Evolutionary conservation across 2,888 invertebrate genomes (phyloP).

Genomic region (Auanema freiburgensis): DNA sequence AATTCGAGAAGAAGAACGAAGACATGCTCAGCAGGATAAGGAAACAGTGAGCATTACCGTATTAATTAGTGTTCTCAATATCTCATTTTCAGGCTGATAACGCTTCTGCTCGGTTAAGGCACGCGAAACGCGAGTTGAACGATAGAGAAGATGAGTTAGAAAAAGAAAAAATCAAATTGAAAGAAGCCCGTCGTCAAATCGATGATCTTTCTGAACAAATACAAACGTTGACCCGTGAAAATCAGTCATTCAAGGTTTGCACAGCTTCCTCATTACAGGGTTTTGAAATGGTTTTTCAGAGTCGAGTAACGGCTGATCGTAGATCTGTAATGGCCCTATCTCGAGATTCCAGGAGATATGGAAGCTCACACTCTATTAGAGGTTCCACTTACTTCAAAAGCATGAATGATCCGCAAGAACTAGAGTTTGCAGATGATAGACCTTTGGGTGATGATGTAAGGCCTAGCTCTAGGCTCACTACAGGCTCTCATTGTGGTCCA

Average conservation of each 20-base stretch:
- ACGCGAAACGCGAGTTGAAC: constrained; percentile 18
- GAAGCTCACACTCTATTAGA: constrained; percentile 16
- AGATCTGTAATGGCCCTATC: constrained; percentile 7
- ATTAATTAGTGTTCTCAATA: background rate
- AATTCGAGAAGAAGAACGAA: constrained; percentile 17
- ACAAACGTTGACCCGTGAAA: constrained; percentile 20
- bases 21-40: constrained; percentile 19
- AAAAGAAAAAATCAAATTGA: constrained; percentile 14
- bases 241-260: constrained; percentile 25
- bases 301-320: constrained; percentile 11
- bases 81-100: constrained; percentile 9
- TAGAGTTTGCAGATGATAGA: too few species aligned
- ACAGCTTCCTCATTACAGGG: background rate
- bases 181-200: constrained; percentile 15
- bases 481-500: background rate
- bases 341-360: constrained; percentile 3
- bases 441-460: background rate
- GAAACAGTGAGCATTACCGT: constrained; percentile 15
- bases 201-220: constrained; percentile 23
- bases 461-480: background rate
- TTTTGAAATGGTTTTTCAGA: constrained; percentile 3
- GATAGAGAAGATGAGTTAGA: constrained; percentile 24
- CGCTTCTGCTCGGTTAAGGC: constrained; percentile 11
- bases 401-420: too few species aligned
- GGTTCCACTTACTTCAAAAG: too few species aligned